These are phyloP conservation scores for Lysiphlebus fabarum DNA, from an alignment of 1,140 invertebrate genomes.

Conservation along the genomic window DNA sequence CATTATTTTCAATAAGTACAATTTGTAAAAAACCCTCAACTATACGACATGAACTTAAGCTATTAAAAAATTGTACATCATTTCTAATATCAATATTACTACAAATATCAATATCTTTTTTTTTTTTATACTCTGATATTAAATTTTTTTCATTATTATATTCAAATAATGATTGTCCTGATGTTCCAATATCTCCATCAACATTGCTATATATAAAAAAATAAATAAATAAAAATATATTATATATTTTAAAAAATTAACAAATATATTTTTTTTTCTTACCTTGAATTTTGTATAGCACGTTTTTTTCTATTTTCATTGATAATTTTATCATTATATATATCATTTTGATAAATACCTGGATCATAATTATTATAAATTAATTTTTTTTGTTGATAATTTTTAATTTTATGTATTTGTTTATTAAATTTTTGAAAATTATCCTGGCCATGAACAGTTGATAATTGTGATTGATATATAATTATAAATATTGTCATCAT, in stretches of 20 bases:
- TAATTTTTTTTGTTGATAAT: no score
- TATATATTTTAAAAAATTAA: no score
- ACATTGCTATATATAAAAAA: no score
- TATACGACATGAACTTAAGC: conserved; percentile 60
- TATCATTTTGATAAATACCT: conserved; percentile 9
- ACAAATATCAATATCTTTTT: conserved; percentile 49
- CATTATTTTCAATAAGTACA: conserved; percentile 59
- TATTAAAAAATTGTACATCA: conserved; percentile 47
- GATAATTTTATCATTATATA: background rate
- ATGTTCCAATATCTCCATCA: no score
- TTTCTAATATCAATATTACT: conserved; percentile 58
- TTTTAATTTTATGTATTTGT: no score
- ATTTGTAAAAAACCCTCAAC: conserved; percentile 71
- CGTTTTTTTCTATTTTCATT: conserved; percentile 18
- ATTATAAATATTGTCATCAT: conserved; percentile 25
- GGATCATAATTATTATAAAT: conserved; percentile 22
- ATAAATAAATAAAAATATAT: no score
- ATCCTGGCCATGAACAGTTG: conserved; percentile 22
- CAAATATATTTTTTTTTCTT: background rate
- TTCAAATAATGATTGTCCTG: no score
- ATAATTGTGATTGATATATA: conserved; percentile 9
- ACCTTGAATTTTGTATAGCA: conserved; percentile 24
- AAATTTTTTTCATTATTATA: no score
- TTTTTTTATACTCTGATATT: no score
- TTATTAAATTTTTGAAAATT: no score